Evolutionary conservation across 2,888 invertebrate species (phyloP), one percentile per base, ranked within the genome.

Genomic region (Brenthis ino): DNA sequence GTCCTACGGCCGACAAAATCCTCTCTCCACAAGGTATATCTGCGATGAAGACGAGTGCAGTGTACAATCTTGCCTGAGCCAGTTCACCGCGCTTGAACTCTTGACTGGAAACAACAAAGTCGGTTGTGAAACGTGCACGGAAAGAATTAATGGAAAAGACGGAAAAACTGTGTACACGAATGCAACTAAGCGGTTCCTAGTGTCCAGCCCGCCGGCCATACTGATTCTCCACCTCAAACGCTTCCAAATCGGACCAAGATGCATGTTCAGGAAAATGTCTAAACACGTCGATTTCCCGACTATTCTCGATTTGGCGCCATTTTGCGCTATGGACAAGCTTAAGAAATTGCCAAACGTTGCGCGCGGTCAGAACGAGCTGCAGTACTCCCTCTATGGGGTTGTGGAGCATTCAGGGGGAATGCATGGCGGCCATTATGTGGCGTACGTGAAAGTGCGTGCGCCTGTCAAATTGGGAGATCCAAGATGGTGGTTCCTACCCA

Each of bases 201-300:
- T 99, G 47, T 97, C 97, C 74, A 95, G 96, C 81, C 98, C 98
- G 33, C 99, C 99, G 0, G 97, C 98, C 5, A 96, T 99, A 65
- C 94, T 99, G 1, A 99, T 99, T 66, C 91, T 99, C 28, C 99
- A 99, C 84, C 89, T 99, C 74, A 99, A 99, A 89, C 93, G 99
- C 72, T 99, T 99, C 92, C 98, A 99, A 91, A 95, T 98, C 81
- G 94, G 94, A 0, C 94, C 95, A 63, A 91, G 95, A 6, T 94
- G 94, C 83, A 94, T 95, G 86, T 96, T 96, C 83, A 95, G 95
- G 16, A 99, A 99, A 93, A 95, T 98, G 77, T 95, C 96, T 12
- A 96, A 96, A 72, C 96, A 96, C 76, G 98, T 99, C 0, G 96
- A 95, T 76, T 99, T 99, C 84, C 97, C 98, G 0, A 94, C 95